Percentiles rank a stretch among this genome's conserved stretches.
Evolutionary conservation across 2,888 invertebrate species (phyloP).

Genomic region (Apoda limacodes): DNA sequence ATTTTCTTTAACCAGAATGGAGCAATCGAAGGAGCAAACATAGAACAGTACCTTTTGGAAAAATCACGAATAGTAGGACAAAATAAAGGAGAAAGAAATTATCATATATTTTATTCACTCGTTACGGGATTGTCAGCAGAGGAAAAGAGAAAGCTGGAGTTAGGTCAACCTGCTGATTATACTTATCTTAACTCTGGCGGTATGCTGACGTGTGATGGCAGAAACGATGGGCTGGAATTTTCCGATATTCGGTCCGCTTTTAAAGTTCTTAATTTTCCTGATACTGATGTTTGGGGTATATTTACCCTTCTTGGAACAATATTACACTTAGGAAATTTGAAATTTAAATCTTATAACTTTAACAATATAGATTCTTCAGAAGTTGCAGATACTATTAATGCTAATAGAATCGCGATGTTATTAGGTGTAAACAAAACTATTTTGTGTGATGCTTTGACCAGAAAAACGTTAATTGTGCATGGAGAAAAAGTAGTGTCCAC

Average conservation of each 20-base stretch:
- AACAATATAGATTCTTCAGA: constrained; percentile 92
- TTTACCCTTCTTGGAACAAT: constrained; percentile 88
- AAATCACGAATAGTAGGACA: constrained; percentile 94
- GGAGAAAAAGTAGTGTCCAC: constrained; percentile 84
- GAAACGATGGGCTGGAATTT: constrained; percentile 88
- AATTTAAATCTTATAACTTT: constrained; percentile 79
- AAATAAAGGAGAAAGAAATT: constrained; percentile 91
- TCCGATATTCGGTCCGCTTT: constrained; percentile 91
- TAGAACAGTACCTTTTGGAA: constrained; percentile 95
- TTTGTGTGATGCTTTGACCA: constrained; percentile 85
- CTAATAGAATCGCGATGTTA: constrained; percentile 78
- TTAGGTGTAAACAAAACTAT: constrained; percentile 76
- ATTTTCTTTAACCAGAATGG: constrained; percentile 87
- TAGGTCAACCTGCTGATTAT: constrained; percentile 80
- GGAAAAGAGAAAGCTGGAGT: constrained; percentile 82
- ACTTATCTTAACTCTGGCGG: constrained; percentile 86
- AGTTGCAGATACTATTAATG: constrained; percentile 77
- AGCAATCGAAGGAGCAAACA: constrained; percentile 91
- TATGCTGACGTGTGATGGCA: constrained; percentile 80
- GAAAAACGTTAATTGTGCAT: constrained; percentile 86
- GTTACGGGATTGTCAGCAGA: constrained; percentile 84
- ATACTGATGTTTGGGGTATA: constrained; percentile 87
- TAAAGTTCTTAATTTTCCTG: constrained; percentile 89
- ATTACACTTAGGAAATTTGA: constrained; percentile 92
- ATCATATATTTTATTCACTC: constrained; percentile 95